Evolutionary conservation across 2,113 vertebrate species (phyloP), one percentile per base, ranked within the genome.

Genomic region (Sinocyclocheilus maitianheensis): DNA sequence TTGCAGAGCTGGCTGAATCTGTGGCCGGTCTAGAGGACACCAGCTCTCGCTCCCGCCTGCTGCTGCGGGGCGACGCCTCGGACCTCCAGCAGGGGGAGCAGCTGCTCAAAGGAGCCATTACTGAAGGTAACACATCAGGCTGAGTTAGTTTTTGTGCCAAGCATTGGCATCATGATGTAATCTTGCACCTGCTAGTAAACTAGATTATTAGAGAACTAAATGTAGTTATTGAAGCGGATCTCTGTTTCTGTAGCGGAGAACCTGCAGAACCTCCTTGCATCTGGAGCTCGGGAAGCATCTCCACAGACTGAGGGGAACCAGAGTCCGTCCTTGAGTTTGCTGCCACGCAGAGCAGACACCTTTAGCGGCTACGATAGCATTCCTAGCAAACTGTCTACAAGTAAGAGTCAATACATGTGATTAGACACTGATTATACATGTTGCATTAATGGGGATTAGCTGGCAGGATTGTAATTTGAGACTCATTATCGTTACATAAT

Each of bases 61-160:
- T 98, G 43, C 91, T 97, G 46, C 93, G 95, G 0, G 96, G 95
- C 0, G 96, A 98, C 1, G 81, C 90, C 75, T 90, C 95, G 0
- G 97, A 98, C 86, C 96, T 94, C 91, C 94, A 96, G 87, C 96
- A 97, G 85, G 98, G 97, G 90, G 97, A 97, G 91, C 62, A 89
- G 0, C 89, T 98, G 83, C 93, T 99, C 84, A 97, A 95, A 89
- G 96, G 94, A 0, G 97, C 97, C 12, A 94, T 99, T 92, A 96
- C 92, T 2, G 96, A 98, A 92, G 96, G 98, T 98, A 92, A 71
- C 13, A 13, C 22, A 13, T 20, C 40, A 43, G 3, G 20, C 2
- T 24, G 11, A 51, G 11, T 51, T 51, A 1, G 4, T n/a, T 62
- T 55, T 5, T 55, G 53, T 55, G 3, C 5, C 30, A 62, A 63